Evolutionary conservation across 2,113 vertebrate genomes (phyloP).

Genomic region (Chamaea fasciata): DNA sequence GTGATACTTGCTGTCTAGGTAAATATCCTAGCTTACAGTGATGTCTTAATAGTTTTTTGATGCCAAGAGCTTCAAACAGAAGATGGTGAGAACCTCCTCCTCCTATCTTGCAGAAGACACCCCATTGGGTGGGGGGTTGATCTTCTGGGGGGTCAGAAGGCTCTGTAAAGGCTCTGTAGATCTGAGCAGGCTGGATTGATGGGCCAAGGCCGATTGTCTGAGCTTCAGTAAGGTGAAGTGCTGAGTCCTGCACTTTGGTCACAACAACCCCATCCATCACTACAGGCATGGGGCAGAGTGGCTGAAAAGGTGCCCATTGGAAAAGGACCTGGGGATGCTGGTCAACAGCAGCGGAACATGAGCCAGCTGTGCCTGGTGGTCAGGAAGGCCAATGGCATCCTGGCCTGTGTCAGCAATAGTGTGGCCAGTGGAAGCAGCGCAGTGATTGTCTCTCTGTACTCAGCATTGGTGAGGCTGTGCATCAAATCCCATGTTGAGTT

Average conservation of each 20-base stretch:
- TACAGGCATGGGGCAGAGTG: neutral
- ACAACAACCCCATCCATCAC: accelerated
- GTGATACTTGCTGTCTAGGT: neutral
- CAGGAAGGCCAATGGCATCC: neutral
- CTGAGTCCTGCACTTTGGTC: neutral
- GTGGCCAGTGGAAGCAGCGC: neutral
- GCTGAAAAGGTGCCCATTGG: neutral
- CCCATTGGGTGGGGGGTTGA: neutral
- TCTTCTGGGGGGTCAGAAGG: neutral
- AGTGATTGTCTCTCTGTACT: neutral
- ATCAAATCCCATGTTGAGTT: neutral
- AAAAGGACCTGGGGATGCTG: neutral
- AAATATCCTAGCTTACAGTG: neutral
- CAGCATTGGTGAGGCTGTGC: neutral
- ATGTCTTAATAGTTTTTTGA: neutral
- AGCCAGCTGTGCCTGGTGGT: neutral
- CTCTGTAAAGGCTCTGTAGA: neutral
- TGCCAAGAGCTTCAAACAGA: neutral
- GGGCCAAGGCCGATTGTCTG: neutral
- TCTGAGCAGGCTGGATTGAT: neutral
- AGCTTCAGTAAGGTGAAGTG: neutral
- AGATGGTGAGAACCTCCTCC: neutral
- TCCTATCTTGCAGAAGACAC: neutral
- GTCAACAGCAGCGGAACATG: neutral
- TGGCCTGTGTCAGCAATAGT: neutral